phyloP scores from a whole-genome alignment of 2,797 vertebrate species.

The Chaetophractus vellerosus region DNA sequence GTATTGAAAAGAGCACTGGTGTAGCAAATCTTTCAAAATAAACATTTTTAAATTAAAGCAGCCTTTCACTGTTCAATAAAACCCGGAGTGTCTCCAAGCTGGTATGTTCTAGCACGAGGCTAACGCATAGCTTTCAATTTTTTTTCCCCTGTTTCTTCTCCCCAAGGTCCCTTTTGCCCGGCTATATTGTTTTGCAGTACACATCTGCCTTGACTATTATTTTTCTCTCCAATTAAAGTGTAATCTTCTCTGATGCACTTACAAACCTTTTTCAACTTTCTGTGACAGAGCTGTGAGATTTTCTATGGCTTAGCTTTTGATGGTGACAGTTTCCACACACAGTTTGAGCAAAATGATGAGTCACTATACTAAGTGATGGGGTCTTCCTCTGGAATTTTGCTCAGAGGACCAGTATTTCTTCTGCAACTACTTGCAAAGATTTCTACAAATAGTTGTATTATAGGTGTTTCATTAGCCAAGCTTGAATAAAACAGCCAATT shows the following conservation, averaged over 20 bases:
- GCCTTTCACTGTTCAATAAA: slow-evolving; percentile 7
- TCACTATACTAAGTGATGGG: neutral
- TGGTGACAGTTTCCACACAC: neutral
- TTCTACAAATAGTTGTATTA: slow-evolving; percentile 25
- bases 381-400: slow-evolving; percentile 28
- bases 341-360: slow-evolving; percentile 6
- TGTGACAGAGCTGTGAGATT: neutral
- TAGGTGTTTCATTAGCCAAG: slow-evolving; percentile 5
- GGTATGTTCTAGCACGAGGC: neutral
- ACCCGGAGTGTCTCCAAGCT: neutral
- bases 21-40: slow-evolving; percentile 54
- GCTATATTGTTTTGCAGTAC: neutral
- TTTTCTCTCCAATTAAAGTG: neutral
- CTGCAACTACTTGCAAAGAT: neutral
- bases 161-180: neutral
- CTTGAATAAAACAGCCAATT: neutral
- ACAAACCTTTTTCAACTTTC: neutral
- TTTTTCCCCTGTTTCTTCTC: neutral
- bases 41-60: slow-evolving; percentile 58
- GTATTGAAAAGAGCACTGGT: slow-evolving; percentile 13
- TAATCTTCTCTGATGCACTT: slow-evolving; percentile 23
- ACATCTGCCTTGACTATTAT: neutral
- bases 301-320: neutral
- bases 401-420: neutral
- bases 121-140: neutral